Conservation (phyloP, 2,888 invertebrate genomes). For the Agonopterix alstromeriana region DNA sequence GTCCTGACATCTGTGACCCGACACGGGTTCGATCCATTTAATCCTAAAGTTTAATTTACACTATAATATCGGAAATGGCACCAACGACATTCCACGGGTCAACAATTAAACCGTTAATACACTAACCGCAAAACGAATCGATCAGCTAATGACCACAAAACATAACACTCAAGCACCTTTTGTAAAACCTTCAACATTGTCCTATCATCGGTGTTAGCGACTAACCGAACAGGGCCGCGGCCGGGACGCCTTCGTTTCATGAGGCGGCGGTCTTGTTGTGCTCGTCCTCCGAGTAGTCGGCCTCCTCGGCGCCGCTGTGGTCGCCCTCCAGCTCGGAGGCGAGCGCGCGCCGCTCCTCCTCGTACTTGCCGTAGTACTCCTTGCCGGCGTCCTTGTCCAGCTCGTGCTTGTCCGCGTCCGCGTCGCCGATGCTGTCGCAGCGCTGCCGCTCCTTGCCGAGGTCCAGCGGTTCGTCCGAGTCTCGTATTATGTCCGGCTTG, state of each 20-base stretch:
- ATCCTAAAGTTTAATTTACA: conserved; percentile 51
- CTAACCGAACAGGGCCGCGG: conserved; percentile 17
- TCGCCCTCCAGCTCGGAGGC: conserved; percentile 34
- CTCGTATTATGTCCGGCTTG: conserved; percentile 75
- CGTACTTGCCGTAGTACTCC: conserved; percentile 37
- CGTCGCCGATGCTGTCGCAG: background rate
- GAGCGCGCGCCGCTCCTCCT: conserved; percentile 33
- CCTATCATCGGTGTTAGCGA: conserved; percentile 29
- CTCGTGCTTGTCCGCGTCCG: background rate
- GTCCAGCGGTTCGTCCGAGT: conserved; percentile 59
- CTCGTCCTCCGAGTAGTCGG: conserved; percentile 68
- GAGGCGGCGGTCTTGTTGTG: conserved; percentile 49
- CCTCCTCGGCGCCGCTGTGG: conserved; percentile 51
- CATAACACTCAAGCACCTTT: conserved; percentile 71
- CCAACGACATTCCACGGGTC: conserved; percentile 72
- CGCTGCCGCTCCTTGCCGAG: conserved; percentile 57
- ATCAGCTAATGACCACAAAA: conserved; percentile 58
- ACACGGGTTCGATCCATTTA: conserved; percentile 26
- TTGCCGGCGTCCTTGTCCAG: conserved; percentile 49
- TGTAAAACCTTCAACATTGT: conserved; percentile 53
- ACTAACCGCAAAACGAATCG: conserved; percentile 30
- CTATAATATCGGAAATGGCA: conserved; percentile 67
- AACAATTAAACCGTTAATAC: conserved; percentile 61
- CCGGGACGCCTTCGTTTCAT: conserved; percentile 44
- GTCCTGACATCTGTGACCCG: background rate